Percentiles rank a stretch among this genome's conserved stretches.
phyloP scores from a whole-genome alignment of 2,888 invertebrate species.

The Poecilobothrus nobilitatus region DNA sequence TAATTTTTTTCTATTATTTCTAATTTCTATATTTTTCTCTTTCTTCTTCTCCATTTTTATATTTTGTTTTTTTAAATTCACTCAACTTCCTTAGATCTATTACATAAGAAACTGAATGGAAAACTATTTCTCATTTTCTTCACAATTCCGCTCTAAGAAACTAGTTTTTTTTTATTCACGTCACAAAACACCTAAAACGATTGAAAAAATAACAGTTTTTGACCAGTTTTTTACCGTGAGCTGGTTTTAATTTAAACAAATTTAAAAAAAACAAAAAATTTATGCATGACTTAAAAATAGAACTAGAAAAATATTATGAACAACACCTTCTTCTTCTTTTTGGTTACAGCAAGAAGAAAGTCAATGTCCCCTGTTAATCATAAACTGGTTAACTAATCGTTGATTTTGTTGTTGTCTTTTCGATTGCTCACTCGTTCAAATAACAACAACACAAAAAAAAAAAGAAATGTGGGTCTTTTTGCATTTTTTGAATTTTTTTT shows the following conservation, averaged over 20 bases:
- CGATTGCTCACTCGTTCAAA: not conserved
- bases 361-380: not conserved
- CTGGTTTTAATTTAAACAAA: not conserved
- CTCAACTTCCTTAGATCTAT: not conserved
- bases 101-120: not conserved
- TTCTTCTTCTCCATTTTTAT: not conserved
- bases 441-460: too few relatives aligned
- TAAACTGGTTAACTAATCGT: not conserved
- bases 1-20: not conserved
- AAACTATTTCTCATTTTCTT: not conserved
- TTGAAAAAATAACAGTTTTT: not conserved
- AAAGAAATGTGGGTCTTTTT: not conserved
- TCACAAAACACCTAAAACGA: not conserved
- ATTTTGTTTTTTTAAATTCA: not conserved
- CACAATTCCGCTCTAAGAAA: not conserved
- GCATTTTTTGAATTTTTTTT: not conserved
- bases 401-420: too few relatives aligned
- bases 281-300: not conserved
- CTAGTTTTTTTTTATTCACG: not conserved
- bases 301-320: not conserved
- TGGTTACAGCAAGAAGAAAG: not conserved
- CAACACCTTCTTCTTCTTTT: not conserved
- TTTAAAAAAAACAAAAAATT: not conserved
- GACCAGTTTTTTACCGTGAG: slow-evolving; percentile 4
- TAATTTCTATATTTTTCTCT: not conserved